Conservation (phyloP, 2,888 invertebrate genomes). For the Stenodema calcarata region DNA sequence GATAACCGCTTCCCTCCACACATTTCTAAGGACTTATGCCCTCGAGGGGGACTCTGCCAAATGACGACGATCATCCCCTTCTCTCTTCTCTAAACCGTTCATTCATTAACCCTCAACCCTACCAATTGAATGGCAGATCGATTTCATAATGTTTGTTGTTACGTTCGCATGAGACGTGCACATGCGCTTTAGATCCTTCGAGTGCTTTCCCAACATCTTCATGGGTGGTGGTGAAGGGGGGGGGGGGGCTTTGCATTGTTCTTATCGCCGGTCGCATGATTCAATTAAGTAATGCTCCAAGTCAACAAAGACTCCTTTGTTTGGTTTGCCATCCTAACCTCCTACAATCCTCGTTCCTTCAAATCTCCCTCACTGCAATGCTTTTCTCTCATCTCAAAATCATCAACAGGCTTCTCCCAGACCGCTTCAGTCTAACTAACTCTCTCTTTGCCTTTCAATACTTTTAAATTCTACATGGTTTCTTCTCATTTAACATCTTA, state of each 20-base stretch:
- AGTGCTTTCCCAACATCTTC: not conserved
- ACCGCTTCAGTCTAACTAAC: not conserved
- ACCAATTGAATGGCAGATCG: not conserved
- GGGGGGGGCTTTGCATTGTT: not conserved
- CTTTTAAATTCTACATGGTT: not conserved
- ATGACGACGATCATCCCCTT: not conserved
- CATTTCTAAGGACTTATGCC: not conserved
- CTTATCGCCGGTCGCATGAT: not conserved
- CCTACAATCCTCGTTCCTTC: not conserved
- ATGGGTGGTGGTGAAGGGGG: no score
- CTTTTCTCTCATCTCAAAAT: not conserved
- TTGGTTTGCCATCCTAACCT: not conserved
- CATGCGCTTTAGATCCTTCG: not conserved
- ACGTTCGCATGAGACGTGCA: not conserved
- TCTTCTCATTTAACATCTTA: not conserved
- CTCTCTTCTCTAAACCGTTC: not conserved
- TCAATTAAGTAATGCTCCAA: not conserved
- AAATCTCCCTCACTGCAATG: not conserved
- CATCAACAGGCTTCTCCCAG: not conserved
- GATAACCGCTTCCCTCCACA: not conserved
- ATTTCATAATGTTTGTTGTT: not conserved
- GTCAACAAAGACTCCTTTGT: not conserved
- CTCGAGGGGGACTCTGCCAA: not conserved
- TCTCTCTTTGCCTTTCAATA: not conserved
- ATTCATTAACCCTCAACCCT: slow-evolving; percentile 2